Evolutionary conservation across 2,888 invertebrate genomes (phyloP), one percentile per base, ranked within the genome.

Genomic region (Ommatoiulus sabulosus): DNA sequence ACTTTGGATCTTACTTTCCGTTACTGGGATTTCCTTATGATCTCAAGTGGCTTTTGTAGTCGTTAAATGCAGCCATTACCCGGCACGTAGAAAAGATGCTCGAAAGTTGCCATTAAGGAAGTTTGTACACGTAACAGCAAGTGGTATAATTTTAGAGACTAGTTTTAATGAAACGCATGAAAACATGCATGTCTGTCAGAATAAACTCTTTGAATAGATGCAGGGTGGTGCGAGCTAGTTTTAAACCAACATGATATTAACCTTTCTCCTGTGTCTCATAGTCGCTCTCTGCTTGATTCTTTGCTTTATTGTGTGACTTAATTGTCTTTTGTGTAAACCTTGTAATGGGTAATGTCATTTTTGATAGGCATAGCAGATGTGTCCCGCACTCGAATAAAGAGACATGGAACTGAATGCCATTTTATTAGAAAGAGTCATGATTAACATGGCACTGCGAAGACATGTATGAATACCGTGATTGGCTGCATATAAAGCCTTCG

Each of bases 31-130:
- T 17, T n/a, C 57, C 57, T 17, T n/a, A 57, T 57, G 17, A n/a
- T 57, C 57, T 5, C 20, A 91, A 89, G 72, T n/a, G n/a, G 44
- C 88, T 72, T 44, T 88, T 84, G n/a, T 44, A 3, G 17, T 57
- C 57, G n/a, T 57, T 57, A 57, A n/a, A 57, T n/a, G n/a, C 5
- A 57, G 57, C n/a, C 57, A 57, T 57, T 57, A 57, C n/a, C 57
- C 57, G n/a, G 17, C 0, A 5, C n/a, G 17, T 57, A 57, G 57
- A 80, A 80, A 80, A 35, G 35, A 80, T 80, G 80, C n/a, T n/a
- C 5, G 57, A 12, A 57, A 17, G 57, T 57, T 5, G 10, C 10
- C 12, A n/a, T 72, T 72, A 24, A 72, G 72, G n/a, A 72, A 72
- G 72, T 72, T 72, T 24, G 24, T 3, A 17, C 52, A 35, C 35